Percentiles rank a stretch among this genome's conserved stretches.
phyloP scores from a whole-genome alignment of 2,113 vertebrate genomes.

The Sigmodon hispidus region DNA sequence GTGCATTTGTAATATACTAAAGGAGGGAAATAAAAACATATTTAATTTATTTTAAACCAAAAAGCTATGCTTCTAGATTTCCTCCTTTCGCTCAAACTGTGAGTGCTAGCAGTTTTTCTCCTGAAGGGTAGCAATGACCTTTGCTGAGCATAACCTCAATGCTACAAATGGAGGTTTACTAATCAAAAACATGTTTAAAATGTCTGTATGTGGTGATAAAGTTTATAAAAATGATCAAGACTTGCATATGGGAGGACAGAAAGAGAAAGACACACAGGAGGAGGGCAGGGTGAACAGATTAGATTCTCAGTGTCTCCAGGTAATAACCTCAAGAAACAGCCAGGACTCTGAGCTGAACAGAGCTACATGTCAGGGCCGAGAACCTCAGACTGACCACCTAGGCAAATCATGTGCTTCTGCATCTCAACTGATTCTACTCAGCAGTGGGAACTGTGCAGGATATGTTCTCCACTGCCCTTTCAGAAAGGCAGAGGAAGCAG shows the following conservation, averaged over 20 bases:
- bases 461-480: background rate
- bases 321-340: background rate
- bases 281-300: accelerated
- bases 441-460: background rate
- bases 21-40: background rate
- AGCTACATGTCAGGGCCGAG: background rate
- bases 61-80: background rate
- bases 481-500: background rate
- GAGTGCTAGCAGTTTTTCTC: background rate
- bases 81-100: background rate
- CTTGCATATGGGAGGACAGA: background rate
- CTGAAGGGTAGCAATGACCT: background rate
- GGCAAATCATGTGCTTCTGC: background rate
- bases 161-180: background rate
- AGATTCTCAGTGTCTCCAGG: background rate
- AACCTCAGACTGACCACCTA: background rate
- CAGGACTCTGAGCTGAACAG: background rate
- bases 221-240: background rate
- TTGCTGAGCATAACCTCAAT: background rate
- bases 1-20: background rate
- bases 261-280: background rate
- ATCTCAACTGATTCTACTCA: background rate
- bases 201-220: background rate
- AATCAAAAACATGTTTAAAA: background rate
- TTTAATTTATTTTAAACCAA: background rate